These are phyloP conservation scores for Heterochromis multidens DNA, from an alignment of 2,113 vertebrate genomes.

Conservation along the genomic window DNA sequence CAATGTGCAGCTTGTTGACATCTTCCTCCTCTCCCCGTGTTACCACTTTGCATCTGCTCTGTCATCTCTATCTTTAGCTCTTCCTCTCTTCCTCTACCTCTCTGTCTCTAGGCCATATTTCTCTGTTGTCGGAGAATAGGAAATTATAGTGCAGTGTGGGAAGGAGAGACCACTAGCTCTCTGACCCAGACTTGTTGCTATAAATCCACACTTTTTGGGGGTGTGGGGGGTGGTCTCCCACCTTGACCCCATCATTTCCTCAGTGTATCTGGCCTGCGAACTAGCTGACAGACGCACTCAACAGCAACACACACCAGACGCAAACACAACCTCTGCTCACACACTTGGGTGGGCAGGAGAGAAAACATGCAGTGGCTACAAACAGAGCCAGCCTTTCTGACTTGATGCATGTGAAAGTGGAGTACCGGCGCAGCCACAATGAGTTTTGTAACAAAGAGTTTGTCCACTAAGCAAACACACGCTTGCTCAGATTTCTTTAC, in stretches of 20 bases:
- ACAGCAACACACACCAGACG: slow-evolving; percentile 13
- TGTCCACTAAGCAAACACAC: background rate
- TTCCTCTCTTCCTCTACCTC: background rate
- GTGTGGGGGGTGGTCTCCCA: background rate
- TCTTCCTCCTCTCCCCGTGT: background rate
- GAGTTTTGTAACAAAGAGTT: background rate
- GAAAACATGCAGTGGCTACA: background rate
- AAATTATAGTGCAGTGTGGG: slow-evolving; percentile 51
- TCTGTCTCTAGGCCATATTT: slow-evolving; percentile 42
- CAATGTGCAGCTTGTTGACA: background rate
- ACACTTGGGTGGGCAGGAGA: slow-evolving; percentile 23
- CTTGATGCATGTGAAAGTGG: background rate
- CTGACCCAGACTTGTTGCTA: slow-evolving; percentile 44
- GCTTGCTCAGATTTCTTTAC: background rate
- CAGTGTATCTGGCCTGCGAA: slow-evolving; percentile 24
- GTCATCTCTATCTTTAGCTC: slow-evolving; percentile 42
- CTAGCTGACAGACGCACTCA: slow-evolving; percentile 13
- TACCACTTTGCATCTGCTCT: slow-evolving; percentile 3
- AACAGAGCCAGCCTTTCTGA: background rate
- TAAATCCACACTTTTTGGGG: slow-evolving; percentile 43
- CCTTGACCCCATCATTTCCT: slow-evolving; percentile 41
- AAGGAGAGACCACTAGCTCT: slow-evolving; percentile 24
- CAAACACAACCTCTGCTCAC: slow-evolving; percentile 9
- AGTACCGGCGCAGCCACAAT: background rate
- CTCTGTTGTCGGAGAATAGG: slow-evolving; percentile 50